phyloP scores from a whole-genome alignment of 2,888 invertebrate genomes.

The Microctonus aethiopoides region DNA sequence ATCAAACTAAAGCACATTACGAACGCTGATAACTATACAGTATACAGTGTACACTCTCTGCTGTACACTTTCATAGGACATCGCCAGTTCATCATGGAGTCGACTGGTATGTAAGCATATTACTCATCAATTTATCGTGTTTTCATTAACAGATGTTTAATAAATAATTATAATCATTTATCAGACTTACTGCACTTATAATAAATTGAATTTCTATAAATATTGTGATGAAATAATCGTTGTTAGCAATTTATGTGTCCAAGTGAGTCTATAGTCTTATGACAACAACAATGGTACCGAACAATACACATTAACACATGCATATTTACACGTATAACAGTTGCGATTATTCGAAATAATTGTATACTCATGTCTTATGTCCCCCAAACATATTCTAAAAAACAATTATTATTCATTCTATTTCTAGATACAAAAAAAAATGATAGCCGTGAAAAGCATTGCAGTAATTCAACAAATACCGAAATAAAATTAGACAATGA shows the following conservation, averaged over 20 bases:
- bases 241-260: slow-evolving; percentile 35
- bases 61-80: no score
- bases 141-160: slow-evolving; percentile 20
- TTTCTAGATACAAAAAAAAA: slow-evolving; percentile 71
- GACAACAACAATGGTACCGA: slow-evolving; percentile 42
- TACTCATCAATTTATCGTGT: slow-evolving; percentile 41
- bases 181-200: neutral
- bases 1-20: no score
- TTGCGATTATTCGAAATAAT: neutral
- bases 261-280: slow-evolving; percentile 44
- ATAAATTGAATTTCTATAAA: neutral
- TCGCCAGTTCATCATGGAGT: slow-evolving; percentile 62
- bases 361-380: slow-evolving; percentile 4
- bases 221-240: slow-evolving; percentile 1
- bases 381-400: neutral
- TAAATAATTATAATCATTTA: slow-evolving; percentile 24
- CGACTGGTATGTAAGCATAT: slow-evolving; percentile 54
- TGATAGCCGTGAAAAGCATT: slow-evolving; percentile 72
- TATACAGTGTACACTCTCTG: no score
- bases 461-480: slow-evolving; percentile 69
- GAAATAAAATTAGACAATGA: slow-evolving; percentile 52
- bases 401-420: slow-evolving; percentile 4
- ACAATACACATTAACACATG: no score
- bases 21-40: no score
- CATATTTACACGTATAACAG: neutral